phyloP scores from a whole-genome alignment of 1,140 invertebrate species.

The Camponotus floridanus region DNA sequence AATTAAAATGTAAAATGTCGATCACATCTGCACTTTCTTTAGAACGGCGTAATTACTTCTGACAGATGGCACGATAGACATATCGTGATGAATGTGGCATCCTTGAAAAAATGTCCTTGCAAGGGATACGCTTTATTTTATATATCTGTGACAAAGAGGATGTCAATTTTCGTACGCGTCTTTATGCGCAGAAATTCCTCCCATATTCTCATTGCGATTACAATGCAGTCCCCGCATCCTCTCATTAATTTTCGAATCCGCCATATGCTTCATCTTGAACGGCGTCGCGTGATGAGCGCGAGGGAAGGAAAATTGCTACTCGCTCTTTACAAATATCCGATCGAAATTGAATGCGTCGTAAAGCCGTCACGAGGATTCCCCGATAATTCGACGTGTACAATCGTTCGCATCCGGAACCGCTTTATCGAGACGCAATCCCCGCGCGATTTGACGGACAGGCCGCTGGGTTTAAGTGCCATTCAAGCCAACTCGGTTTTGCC shows the following conservation, averaged over 20 bases:
- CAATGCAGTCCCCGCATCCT: neutral
- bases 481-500: conserved; percentile 81
- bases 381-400: conserved; percentile 51
- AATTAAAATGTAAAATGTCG: conserved; percentile 14
- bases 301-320: conserved; percentile 30
- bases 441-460: conserved; percentile 60
- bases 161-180: neutral
- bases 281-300: conserved; percentile 39
- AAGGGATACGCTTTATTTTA: neutral
- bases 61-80: conserved; percentile 16
- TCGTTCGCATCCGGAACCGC: conserved; percentile 16
- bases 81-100: neutral
- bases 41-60: neutral
- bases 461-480: conserved; percentile 65
- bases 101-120: neutral
- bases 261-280: conserved; percentile 29
- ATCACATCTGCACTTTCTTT: neutral
- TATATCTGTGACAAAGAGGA: neutral
- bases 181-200: neutral
- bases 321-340: conserved; percentile 51
- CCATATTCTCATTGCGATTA: neutral
- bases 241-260: conserved; percentile 48
- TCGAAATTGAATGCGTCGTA: conserved; percentile 50
- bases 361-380: conserved; percentile 16
- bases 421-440: conserved; percentile 53